These are phyloP conservation scores for Diorhabda elongata DNA, from an alignment of 1,140 invertebrate genomes.

Conservation along the genomic window DNA sequence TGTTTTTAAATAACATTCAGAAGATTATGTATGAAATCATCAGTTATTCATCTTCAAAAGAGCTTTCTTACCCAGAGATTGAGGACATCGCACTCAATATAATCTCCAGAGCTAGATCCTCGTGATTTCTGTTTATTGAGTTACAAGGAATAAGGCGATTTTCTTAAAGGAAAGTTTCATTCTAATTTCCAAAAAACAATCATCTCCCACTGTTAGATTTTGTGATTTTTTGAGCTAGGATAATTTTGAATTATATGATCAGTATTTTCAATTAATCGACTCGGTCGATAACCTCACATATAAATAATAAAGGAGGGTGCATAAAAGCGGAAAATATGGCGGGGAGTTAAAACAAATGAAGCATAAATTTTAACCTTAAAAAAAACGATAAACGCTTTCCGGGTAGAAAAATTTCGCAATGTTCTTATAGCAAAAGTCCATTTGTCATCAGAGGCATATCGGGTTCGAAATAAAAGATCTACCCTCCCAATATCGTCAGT, in stretches of 20 bases:
- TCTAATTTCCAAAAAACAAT: too few species aligned
- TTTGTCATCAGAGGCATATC: conserved; percentile 7
- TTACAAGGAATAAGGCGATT: too few species aligned
- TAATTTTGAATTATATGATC: background rate
- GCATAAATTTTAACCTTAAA: conserved; percentile 7
- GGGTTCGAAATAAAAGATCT: background rate
- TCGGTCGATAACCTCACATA: background rate
- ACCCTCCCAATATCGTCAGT: background rate
- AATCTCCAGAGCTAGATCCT: too few species aligned
- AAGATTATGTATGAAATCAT: too few species aligned
- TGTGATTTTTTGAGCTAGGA: too few species aligned
- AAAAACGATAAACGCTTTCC: conserved; percentile 8
- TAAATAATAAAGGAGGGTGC: background rate
- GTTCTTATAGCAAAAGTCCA: conserved; percentile 5
- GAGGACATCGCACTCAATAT: too few species aligned
- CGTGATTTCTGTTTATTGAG: too few species aligned
- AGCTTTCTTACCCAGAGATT: too few species aligned
- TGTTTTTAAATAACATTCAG: too few species aligned
- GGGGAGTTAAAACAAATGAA: conserved; percentile 10
- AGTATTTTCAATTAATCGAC: background rate
- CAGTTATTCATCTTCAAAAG: too few species aligned
- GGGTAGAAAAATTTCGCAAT: background rate
- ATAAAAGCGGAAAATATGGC: conserved; percentile 6
- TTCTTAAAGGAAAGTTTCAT: too few species aligned
- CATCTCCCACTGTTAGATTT: too few species aligned